Conservation (phyloP, 2,888 invertebrate genomes). For the Rotaria magnacalcarata region DNA sequence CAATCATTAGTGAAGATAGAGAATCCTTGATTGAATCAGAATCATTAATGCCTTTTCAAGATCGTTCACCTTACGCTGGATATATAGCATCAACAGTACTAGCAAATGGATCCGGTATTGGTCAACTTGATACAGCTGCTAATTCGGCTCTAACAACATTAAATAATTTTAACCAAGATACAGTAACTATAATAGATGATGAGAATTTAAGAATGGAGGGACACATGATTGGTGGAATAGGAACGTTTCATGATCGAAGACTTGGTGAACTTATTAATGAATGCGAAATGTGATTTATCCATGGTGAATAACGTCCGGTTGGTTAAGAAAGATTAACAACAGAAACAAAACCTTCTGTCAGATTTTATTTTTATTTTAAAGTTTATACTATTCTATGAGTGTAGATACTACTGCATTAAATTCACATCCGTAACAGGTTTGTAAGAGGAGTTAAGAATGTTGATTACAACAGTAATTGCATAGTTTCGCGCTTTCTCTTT, state of each 20-base stretch:
- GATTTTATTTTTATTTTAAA: background rate
- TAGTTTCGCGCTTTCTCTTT: background rate
- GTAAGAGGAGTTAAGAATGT: too few species aligned
- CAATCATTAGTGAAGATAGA: background rate
- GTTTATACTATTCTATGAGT: background rate
- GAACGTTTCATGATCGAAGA: background rate
- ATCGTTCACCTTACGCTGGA: background rate
- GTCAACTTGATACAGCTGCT: background rate
- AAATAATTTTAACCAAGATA: background rate
- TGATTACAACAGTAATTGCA: background rate
- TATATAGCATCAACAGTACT: background rate
- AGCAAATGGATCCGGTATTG: background rate
- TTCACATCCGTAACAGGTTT: too few species aligned
- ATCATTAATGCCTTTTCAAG: background rate
- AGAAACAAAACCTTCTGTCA: background rate
- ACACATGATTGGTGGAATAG: background rate
- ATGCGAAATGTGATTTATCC: background rate
- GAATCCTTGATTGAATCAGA: background rate
- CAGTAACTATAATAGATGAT: background rate
- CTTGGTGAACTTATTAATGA: background rate
- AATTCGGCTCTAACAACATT: background rate
- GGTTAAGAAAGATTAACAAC: background rate
- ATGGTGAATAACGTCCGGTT: background rate
- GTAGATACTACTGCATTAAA: background rate
- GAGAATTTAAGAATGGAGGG: background rate